A percentile compares a stretch with the other conserved stretches of the same genome.
phyloP scores from a whole-genome alignment of 2,797 vertebrate genomes.

The Mormyrops attenuatus region DNA sequence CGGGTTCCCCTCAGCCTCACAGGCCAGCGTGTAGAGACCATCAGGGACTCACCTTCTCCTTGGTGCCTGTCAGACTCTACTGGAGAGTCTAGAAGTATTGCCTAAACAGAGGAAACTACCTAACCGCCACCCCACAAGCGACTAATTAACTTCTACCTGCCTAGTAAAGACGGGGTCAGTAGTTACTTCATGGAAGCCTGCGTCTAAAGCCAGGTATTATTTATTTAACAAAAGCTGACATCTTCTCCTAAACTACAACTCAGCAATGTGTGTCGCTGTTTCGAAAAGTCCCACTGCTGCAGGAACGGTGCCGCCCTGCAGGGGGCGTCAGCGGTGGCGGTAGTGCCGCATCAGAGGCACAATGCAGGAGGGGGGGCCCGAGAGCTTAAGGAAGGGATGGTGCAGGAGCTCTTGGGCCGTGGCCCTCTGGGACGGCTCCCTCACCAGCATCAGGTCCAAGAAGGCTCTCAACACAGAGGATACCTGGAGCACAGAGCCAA shows the following conservation, averaged over 20 bases:
- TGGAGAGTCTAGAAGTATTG: slow-evolving; percentile 42
- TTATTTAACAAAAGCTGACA: slow-evolving; percentile 37
- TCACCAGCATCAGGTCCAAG: slow-evolving; percentile 90
- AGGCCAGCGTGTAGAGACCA: slow-evolving; percentile 33
- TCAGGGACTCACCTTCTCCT: background rate
- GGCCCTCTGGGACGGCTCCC: slow-evolving; percentile 88
- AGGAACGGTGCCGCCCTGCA: slow-evolving; percentile 43
- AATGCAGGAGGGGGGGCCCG: slow-evolving; percentile 89
- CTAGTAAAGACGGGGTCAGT: slow-evolving; percentile 30
- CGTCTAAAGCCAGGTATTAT: slow-evolving; percentile 22
- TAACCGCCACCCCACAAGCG: slow-evolving; percentile 28
- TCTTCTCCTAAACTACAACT: slow-evolving; percentile 59
- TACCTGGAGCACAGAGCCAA: slow-evolving; percentile 59
- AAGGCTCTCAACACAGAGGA: slow-evolving; percentile 84
- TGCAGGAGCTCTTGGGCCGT: slow-evolving; percentile 86
- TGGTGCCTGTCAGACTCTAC: background rate
- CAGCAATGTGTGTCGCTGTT: slow-evolving; percentile 57
- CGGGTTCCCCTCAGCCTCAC: slow-evolving; percentile 32
- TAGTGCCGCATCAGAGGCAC: slow-evolving; percentile 97
- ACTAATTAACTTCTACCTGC: slow-evolving; percentile 31
- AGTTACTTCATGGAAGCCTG: slow-evolving; percentile 27
- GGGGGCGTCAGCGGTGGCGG: slow-evolving; percentile 75
- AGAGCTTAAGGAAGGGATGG: slow-evolving; percentile 88
- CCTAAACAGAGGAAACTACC: slow-evolving; percentile 45
- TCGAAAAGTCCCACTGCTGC: slow-evolving; percentile 36